Evolutionary conservation across 1,140 invertebrate genomes (phyloP).

Genomic region (Lordiphosa clarofinis): DNA sequence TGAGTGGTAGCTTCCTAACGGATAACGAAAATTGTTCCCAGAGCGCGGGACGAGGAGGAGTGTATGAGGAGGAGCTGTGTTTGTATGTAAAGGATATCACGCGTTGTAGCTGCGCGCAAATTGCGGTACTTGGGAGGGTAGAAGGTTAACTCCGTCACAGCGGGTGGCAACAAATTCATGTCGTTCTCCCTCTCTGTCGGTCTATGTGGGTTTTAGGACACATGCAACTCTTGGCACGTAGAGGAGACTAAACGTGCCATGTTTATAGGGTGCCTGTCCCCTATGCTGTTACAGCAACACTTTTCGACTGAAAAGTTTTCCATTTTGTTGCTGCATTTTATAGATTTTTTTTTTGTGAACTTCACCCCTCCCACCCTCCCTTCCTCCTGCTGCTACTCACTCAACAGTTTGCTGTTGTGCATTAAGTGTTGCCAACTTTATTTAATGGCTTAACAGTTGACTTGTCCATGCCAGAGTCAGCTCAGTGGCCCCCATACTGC

Average conservation of each 20-base stretch:
- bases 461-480: slow-evolving; percentile 35
- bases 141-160: slow-evolving; percentile 15
- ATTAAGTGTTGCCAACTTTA: slow-evolving; percentile 79
- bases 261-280: slow-evolving; percentile 46
- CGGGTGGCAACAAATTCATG: slow-evolving; percentile 27
- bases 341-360: slow-evolving; percentile 41
- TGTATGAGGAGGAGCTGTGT: slow-evolving; percentile 15
- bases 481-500: slow-evolving; percentile 16
- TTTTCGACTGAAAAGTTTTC: slow-evolving; percentile 6
- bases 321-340: slow-evolving; percentile 43
- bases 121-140: slow-evolving; percentile 69
- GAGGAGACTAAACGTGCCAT: slow-evolving; percentile 63
- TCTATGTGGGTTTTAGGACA: slow-evolving; percentile 59
- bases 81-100: slow-evolving; percentile 70
- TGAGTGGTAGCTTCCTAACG: slow-evolving; percentile 77
- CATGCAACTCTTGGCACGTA: slow-evolving; percentile 72
- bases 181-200: not conserved
- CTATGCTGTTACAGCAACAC: slow-evolving; percentile 1
- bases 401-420: slow-evolving; percentile 68
- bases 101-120: slow-evolving; percentile 55
- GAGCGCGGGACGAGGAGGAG: slow-evolving; percentile 8
- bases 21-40: slow-evolving; percentile 51
- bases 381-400: too few relatives aligned
- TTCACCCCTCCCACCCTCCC: too few relatives aligned
- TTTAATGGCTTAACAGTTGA: slow-evolving; percentile 79